Conservation (phyloP, 2,888 invertebrate genomes). For the Sialis lutaria region DNA sequence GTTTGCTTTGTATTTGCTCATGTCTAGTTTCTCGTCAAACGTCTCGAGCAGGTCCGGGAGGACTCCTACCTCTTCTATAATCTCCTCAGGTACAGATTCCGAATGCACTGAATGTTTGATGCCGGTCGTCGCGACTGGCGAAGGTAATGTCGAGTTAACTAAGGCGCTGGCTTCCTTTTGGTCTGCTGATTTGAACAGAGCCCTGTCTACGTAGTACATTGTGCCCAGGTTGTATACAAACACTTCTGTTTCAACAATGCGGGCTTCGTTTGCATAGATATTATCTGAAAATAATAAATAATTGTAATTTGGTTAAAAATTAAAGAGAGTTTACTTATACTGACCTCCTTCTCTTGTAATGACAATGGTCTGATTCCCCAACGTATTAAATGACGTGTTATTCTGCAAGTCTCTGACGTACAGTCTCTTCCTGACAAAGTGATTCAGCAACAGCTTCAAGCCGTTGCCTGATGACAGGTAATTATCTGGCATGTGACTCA, state of each 20-base stretch:
- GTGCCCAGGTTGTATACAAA: conserved; percentile 47
- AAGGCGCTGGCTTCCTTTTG: conserved; percentile 12
- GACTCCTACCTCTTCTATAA: conserved; percentile 19
- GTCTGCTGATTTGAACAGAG: conserved; percentile 24
- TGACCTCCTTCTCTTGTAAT: conserved; percentile 29
- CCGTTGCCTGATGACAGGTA: conserved; percentile 35
- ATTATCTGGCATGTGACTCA: conserved; percentile 37
- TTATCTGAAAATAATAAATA: conserved; percentile 22
- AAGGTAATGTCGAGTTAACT: conserved; percentile 10
- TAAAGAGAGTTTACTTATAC: not conserved
- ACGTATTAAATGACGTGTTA: conserved; percentile 31
- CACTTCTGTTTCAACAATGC: conserved; percentile 39
- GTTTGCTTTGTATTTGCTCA: no score
- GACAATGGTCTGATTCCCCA: conserved; percentile 36
- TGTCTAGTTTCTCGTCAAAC: no score
- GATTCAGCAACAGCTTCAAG: conserved; percentile 37
- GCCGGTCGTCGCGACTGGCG: conserved; percentile 7
- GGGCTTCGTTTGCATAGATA: conserved; percentile 34
- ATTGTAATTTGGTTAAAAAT: not conserved
- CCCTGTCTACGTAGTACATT: conserved; percentile 42
- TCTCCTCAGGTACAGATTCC: conserved; percentile 23
- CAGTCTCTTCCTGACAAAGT: conserved; percentile 40
- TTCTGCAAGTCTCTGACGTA: conserved; percentile 39
- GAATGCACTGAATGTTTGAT: conserved; percentile 10
- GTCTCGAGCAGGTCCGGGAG: conserved; percentile 20